Evolutionary conservation across 2,797 vertebrate species (phyloP), one percentile per base, ranked within the genome.

Genomic region (Bradypus variegatus): DNA sequence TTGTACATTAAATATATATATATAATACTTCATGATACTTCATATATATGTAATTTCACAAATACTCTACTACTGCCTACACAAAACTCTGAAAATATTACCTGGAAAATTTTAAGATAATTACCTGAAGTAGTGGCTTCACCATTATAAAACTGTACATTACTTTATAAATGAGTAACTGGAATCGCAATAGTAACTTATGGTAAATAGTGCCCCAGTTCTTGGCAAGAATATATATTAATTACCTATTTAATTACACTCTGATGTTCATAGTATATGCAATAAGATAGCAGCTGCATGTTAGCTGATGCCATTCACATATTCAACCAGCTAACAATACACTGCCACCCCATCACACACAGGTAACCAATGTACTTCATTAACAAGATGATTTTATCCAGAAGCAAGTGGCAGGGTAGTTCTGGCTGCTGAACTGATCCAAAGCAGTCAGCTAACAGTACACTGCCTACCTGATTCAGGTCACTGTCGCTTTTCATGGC

Each of bases 291-390:
- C 98, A 98, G 83, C 79, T 97, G 97, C 97, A 96, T 97, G 98
- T 98, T 97, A 98, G 98, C 98, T 98, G 98, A 96, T 97, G 94
- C 86, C 92, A 58, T 60, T 82, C 48, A 93, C 62, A 93, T 96
- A 96, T 90, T 67, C 97, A 97, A 98, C 97, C 98, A 99, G 98
- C 98, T 98, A 99, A 98, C 98, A 98, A 96, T 97, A 98, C 98
- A 98, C 98, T 99, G 98, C 98, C 98, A 95, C 94, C 97, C 96
- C 95, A 96, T 98, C 97, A 93, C 95, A 98, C 98, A 98, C 96
- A 96, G 96, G 77, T 58, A 88, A 70, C 4, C 25, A 50, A 13
- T 4, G 15, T 36, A 21, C 1, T 0, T 58, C 64, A 9, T 21
- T 67, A 11, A n/a, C 77, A 65, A 0, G 2, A 81, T 6, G 90